Conservation (phyloP, 2,888 invertebrate genomes). For the Neria commutata region DNA sequence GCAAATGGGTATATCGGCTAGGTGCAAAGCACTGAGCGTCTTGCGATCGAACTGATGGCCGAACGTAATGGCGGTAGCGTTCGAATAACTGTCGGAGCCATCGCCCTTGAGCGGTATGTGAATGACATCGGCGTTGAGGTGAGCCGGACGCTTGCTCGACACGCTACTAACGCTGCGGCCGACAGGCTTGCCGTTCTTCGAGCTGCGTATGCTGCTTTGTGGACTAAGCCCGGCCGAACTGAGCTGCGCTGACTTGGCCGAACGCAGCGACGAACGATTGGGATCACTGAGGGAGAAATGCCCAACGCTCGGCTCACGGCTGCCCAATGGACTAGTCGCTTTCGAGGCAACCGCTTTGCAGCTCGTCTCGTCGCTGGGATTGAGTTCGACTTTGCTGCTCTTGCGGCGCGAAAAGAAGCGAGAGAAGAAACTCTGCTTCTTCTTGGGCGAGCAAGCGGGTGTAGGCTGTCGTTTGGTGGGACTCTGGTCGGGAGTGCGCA, state of each 20-base stretch:
- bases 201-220: conserved; percentile 30
- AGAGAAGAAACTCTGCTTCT: conserved; percentile 70
- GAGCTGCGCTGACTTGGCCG: conserved; percentile 50
- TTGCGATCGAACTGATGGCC: conserved; percentile 59
- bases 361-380: not conserved
- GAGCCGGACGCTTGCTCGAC: conserved; percentile 66
- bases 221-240: conserved; percentile 61
- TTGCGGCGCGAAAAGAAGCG: conserved; percentile 68
- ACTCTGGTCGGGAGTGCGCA: conserved; percentile 62
- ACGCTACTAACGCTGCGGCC: conserved; percentile 69
- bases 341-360: conserved; percentile 32
- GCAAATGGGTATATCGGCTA: conserved; percentile 61
- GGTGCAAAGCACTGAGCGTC: conserved; percentile 61
- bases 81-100: conserved; percentile 61
- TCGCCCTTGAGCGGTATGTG: conserved; percentile 72
- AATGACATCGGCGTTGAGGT: conserved; percentile 68
- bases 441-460: conserved; percentile 64
- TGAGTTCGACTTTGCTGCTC: conserved; percentile 58
- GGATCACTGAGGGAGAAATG: conserved; percentile 54
- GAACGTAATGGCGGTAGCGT: conserved; percentile 56
- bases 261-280: conserved; percentile 55
- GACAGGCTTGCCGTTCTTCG: conserved; percentile 60
- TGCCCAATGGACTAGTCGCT: conserved; percentile 45
- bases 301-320: conserved; percentile 54
- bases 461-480: conserved; percentile 65